Base-by-base conservation (phyloP, 2,113 vertebrate genomes). In the Barbus barbus region DNA sequence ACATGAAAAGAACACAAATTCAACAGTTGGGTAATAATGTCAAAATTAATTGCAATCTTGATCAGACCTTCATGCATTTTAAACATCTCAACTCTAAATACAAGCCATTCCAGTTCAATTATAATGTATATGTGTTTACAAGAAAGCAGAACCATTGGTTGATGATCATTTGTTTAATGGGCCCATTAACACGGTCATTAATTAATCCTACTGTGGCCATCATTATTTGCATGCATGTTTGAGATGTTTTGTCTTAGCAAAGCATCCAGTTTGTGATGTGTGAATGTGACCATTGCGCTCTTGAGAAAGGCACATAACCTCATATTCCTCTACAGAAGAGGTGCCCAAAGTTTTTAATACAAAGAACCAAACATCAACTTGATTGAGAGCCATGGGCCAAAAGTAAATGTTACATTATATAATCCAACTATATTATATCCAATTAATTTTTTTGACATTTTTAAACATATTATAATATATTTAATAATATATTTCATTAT, bases 111-210 rank as follows among this genome's bases (percentile, higher is more conserved):
- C 26, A 51, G 61, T 14, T 51, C 61, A 33, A 33, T 67, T 67
- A 51, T 31, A 28, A 51, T 51, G 44, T n/a, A 67, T 20, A 78
- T 44, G 14, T 61, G n/a, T 78, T 78, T 14, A 48, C 36, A 67
- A 13, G 73, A 51, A 33, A 67, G 26, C 38, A 33, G 41, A 24
- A 48, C 28, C 41, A 81, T 67, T 81, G 78, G 61, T 16, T 67
- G 61, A 46, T 61, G 76, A 61, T 78, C 36, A 67, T 81, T 28
- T 28, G 36, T 48, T 81, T 31, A 81, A 33, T 81, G 38, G 44
- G 41, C 58, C 60, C 78, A 67, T 67, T 67, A 81, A 81, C 58
- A 63, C 61, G 3, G 60, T 48, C 61, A 51, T 67, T 78, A 78
- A 41, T 60, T 38, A 78, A 78, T 78, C 56, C 22, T 26, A 44